Evolutionary conservation across 2,888 invertebrate genomes (phyloP), one percentile per base, ranked within the genome.

Genomic region (Eupithecia insigniata): DNA sequence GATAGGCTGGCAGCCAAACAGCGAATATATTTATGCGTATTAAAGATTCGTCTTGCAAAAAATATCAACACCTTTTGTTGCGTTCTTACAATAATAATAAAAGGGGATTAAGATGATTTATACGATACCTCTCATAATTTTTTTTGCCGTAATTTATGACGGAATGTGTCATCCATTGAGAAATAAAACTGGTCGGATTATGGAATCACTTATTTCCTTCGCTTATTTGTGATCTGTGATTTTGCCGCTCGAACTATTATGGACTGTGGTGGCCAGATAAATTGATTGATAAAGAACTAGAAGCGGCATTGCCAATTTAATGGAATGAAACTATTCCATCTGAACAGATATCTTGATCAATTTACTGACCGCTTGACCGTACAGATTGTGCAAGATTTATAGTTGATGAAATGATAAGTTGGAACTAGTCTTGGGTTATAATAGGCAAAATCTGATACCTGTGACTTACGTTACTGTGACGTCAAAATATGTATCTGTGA

Each of bases 211-310:
- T 65, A 73, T n/a, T n/a, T n/a, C n/a, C n/a, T n/a, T n/a, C n/a
- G 32, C 61, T 68, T 30, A 46, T 58, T 51, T 12, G 26, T 39
- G 55, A 32, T 74, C 68, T 71, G 60, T 39, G n/a, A 60, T 65
- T 61, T 46, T 22, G 36, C 60, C 28, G n/a, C 82, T 81, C 85
- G 84, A 86, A 88, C 77, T 75, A 64, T 51, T 72, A 14, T 70
- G 51, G 68, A 72, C 70, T 74, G 74, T 76, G 72, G 7, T 70
- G 85, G 84, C 84, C 86, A 90, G 92, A 92, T 92, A 89, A 92
- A 92, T 92, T 92, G 92, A 92, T 90, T 89, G 92, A 92, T 92
- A 92, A 91, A 84, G 84, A 86, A 85, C 84, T 82, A 84, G 84
- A 87, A 86, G 87, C 83, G 83, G 86, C 87, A 87, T 87, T 87